Conservation (phyloP, 2,113 vertebrate species). For the Hippolais icterina region DNA sequence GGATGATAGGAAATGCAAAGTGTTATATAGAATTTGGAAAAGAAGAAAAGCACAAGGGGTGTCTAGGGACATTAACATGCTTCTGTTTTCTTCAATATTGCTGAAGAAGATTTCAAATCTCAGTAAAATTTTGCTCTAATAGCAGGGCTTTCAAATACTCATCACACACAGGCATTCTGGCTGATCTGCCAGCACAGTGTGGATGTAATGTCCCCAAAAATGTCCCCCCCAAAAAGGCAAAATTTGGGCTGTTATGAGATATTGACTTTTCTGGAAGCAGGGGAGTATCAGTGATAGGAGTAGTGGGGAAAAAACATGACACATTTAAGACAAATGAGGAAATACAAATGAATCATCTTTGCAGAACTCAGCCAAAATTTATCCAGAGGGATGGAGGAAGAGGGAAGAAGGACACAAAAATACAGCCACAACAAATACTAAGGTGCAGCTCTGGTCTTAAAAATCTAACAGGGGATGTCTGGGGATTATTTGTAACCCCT, state of each 20-base stretch:
- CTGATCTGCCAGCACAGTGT: background rate
- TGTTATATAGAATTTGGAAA: background rate
- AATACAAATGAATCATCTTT: background rate
- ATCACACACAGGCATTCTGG: background rate
- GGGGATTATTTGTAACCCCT: background rate
- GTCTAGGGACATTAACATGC: background rate
- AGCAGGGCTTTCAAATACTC: background rate
- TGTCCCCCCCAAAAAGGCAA: background rate
- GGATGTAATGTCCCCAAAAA: background rate
- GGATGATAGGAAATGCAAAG: background rate
- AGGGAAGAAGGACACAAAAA: background rate
- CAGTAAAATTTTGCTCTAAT: background rate
- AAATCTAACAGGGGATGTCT: background rate
- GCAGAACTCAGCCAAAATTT: background rate
- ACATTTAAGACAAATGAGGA: background rate
- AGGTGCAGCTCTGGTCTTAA: background rate
- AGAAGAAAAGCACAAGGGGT: background rate
- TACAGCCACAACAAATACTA: background rate
- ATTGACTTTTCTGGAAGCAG: background rate
- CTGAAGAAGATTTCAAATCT: background rate
- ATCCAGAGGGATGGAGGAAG: background rate
- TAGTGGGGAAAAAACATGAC: background rate
- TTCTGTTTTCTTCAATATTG: background rate
- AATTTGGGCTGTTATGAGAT: background rate
- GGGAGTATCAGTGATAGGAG: background rate